phyloP scores from a whole-genome alignment of 2,888 invertebrate species.

The Torymus texanus region DNA sequence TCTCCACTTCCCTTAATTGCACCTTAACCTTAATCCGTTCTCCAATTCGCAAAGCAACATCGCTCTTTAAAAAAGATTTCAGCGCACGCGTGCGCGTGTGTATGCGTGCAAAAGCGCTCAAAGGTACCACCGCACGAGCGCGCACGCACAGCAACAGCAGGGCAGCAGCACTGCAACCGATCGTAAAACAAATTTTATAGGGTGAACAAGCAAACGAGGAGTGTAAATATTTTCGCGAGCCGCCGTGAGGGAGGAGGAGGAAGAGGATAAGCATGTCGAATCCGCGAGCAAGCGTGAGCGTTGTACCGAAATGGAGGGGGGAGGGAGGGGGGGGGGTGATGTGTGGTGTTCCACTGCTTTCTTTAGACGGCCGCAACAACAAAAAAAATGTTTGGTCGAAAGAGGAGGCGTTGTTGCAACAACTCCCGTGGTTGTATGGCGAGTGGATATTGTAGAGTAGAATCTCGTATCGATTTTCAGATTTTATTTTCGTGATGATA shows the following conservation, averaged over 20 bases:
- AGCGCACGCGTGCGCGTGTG: too few relatives aligned
- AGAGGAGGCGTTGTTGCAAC: too few relatives aligned
- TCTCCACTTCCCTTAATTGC: too few relatives aligned
- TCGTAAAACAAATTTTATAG: conserved; percentile 52
- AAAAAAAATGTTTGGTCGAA: not conserved
- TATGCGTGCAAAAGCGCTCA: not conserved
- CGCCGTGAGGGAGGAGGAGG: not conserved
- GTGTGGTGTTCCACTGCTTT: not conserved
- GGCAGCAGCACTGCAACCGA: conserved; percentile 25
- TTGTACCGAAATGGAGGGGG: not conserved
- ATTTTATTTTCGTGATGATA: too few relatives aligned
- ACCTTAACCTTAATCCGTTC: too few relatives aligned
- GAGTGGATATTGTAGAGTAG: too few relatives aligned
- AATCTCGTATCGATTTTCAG: too few relatives aligned
- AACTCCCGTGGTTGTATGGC: too few relatives aligned
- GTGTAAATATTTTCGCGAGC: conserved; percentile 45
- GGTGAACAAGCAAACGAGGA: conserved; percentile 48
- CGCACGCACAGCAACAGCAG: not conserved
- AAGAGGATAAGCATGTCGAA: conserved; percentile 26
- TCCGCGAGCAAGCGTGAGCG: not conserved
- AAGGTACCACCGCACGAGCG: too few relatives aligned
- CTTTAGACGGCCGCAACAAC: not conserved
- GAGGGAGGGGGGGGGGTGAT: not conserved
- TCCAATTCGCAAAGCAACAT: too few relatives aligned
- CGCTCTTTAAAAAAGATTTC: too few relatives aligned